Conservation (phyloP, 2,888 invertebrate genomes). For the Ceriagrion tenellum region DNA sequence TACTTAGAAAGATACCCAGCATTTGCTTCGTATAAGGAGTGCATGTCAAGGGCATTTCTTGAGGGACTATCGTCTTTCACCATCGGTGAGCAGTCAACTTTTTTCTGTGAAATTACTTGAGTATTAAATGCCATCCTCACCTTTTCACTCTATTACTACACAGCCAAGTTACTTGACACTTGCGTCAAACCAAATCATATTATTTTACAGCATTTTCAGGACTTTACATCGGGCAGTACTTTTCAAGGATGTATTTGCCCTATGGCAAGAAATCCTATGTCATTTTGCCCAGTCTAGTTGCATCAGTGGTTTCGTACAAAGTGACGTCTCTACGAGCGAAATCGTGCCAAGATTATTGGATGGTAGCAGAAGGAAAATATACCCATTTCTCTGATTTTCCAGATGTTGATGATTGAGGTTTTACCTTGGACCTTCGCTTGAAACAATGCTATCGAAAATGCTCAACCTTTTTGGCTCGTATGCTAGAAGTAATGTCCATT, state of each 20-base stretch:
- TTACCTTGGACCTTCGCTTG: not conserved
- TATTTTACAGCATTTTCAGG: slow-evolving; percentile 77
- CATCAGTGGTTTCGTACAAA: slow-evolving; percentile 76
- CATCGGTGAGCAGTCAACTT: slow-evolving; percentile 75
- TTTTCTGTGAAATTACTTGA: not conserved
- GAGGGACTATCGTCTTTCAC: slow-evolving; percentile 78
- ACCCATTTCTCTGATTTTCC: slow-evolving; percentile 72
- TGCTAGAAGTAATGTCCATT: not conserved
- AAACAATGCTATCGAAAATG: not conserved
- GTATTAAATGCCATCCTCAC: no score
- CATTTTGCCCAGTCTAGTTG: slow-evolving; percentile 74
- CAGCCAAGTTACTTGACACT: not conserved
- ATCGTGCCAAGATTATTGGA: slow-evolving; percentile 79
- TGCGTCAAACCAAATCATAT: not conserved
- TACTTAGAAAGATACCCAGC: slow-evolving; percentile 78
- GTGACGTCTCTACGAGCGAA: slow-evolving; percentile 76
- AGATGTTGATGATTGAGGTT: not conserved
- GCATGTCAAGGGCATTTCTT: slow-evolving; percentile 78
- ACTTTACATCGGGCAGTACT: slow-evolving; percentile 77
- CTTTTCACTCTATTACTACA: not conserved
- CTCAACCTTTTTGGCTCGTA: not conserved
- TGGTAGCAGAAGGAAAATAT: slow-evolving; percentile 78
- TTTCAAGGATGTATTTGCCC: slow-evolving; percentile 75
- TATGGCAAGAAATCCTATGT: slow-evolving; percentile 77
- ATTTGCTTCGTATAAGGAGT: slow-evolving; percentile 78